phyloP scores from a whole-genome alignment of 2,113 vertebrate genomes.

The Diphyllodes magnificus region DNA sequence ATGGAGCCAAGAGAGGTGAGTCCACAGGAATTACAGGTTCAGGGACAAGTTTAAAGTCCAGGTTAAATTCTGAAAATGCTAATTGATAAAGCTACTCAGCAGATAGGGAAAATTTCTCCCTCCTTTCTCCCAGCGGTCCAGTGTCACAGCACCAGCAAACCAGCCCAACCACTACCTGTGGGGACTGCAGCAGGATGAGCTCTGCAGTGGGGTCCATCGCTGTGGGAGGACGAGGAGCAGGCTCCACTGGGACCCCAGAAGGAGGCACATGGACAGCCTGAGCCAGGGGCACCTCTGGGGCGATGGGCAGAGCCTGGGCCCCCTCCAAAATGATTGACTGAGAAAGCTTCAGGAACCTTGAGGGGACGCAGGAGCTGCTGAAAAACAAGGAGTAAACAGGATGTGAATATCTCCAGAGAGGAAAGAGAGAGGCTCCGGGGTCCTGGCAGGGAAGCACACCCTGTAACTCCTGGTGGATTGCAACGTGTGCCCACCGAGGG shows the following conservation, averaged over 20 bases:
- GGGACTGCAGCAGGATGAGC: slow-evolving; percentile 80
- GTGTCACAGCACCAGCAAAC: neutral
- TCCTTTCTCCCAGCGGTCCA: neutral
- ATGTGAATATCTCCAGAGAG: neutral
- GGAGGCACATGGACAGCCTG: slow-evolving; percentile 48
- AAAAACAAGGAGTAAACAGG: neutral
- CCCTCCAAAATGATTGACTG: slow-evolving; percentile 83
- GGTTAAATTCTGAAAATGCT: neutral
- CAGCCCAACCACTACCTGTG: slow-evolving; percentile 75
- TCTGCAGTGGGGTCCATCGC: slow-evolving; percentile 69
- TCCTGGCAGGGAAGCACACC: fast-evolving
- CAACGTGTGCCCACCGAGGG: neutral
- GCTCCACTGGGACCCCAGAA: slow-evolving; percentile 1
- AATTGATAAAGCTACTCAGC: neutral
- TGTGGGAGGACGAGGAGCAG: slow-evolving; percentile 70
- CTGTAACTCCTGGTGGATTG: neutral
- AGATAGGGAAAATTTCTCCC: neutral
- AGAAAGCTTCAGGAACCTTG: slow-evolving; percentile 87
- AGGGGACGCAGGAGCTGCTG: slow-evolving; percentile 82
- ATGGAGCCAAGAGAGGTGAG: neutral
- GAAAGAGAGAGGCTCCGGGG: neutral
- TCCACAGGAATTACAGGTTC: neutral
- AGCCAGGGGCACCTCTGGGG: slow-evolving; percentile 69
- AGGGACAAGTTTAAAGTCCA: neutral
- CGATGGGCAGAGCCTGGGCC: slow-evolving; percentile 74